A percentile compares a stretch with the other conserved stretches of the same genome.
Conservation (phyloP, 2,888 invertebrate species). For the Pristionchus maxplancki region DNA sequence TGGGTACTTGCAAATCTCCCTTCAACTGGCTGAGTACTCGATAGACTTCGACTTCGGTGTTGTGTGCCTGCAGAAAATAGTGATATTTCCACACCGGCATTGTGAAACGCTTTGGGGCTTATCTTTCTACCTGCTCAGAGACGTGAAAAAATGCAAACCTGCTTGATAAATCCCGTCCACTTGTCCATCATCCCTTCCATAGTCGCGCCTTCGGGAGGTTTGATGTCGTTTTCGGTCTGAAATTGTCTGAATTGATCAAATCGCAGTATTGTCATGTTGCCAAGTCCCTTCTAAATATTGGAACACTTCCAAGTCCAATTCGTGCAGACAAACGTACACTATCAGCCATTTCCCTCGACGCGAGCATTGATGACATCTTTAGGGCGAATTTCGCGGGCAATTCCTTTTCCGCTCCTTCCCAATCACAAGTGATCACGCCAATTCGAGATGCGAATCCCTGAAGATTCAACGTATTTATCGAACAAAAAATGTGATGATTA, state of each 20-base stretch:
- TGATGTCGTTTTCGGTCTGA: not conserved
- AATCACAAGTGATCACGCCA: slow-evolving; percentile 20
- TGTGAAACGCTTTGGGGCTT: too few relatives aligned
- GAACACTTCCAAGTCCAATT: too few relatives aligned
- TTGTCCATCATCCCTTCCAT: slow-evolving; percentile 7
- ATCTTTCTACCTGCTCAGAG: not conserved
- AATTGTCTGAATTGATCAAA: not conserved
- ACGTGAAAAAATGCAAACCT: not conserved
- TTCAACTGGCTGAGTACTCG: not conserved
- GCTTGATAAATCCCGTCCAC: not conserved
- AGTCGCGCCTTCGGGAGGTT: not conserved
- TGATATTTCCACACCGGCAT: not conserved
- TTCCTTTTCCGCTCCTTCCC: not conserved
- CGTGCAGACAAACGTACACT: not conserved
- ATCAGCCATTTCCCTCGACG: not conserved
- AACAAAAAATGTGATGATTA: not conserved
- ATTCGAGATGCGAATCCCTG: slow-evolving; percentile 36
- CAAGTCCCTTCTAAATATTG: too few relatives aligned
- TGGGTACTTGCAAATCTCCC: not conserved
- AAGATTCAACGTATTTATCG: not conserved
- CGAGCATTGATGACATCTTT: not conserved
- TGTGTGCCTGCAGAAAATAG: not conserved
- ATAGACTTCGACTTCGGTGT: not conserved
- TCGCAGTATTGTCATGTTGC: too few relatives aligned
- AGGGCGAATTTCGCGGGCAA: slow-evolving; percentile 15